Percentiles rank a stretch among this genome's conserved stretches.
These are phyloP conservation scores for Halcyon badia DNA, from an alignment of 2,797 vertebrate genomes.

Conservation along the genomic window DNA sequence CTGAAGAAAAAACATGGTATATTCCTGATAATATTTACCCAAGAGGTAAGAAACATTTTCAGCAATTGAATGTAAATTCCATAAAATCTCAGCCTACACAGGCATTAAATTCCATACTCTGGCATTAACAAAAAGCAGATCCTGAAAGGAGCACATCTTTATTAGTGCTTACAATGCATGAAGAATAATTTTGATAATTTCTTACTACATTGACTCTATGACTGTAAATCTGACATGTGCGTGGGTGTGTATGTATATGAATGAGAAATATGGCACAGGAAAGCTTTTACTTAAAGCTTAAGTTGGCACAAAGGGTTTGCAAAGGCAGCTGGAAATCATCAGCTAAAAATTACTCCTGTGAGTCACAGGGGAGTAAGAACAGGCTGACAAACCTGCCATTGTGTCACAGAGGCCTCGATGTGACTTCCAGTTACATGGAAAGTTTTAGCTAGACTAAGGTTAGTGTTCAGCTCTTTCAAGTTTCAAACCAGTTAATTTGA, in stretches of 20 bases:
- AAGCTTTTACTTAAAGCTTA: neutral
- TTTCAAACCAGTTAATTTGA: neutral
- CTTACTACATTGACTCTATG: neutral
- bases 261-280: neutral
- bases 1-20: slow-evolving; percentile 25
- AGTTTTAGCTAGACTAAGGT: neutral
- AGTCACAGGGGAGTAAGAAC: neutral
- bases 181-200: neutral
- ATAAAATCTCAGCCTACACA: neutral
- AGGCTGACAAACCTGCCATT: neutral
- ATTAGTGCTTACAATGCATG: neutral
- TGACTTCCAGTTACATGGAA: neutral
- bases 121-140: neutral
- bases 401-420: neutral
- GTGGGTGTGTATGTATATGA: neutral
- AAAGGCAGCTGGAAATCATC: slow-evolving; percentile 21
- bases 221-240: neutral
- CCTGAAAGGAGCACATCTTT: neutral
- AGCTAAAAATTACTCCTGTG: neutral
- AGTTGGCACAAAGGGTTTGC: neutral
- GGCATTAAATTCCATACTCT: neutral
- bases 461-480: neutral
- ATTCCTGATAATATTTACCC: slow-evolving; percentile 22
- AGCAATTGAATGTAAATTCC: neutral
- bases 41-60: slow-evolving; percentile 48